Conservation (phyloP, 2,113 vertebrate species). For the Protomyctophum bolini region DNA sequence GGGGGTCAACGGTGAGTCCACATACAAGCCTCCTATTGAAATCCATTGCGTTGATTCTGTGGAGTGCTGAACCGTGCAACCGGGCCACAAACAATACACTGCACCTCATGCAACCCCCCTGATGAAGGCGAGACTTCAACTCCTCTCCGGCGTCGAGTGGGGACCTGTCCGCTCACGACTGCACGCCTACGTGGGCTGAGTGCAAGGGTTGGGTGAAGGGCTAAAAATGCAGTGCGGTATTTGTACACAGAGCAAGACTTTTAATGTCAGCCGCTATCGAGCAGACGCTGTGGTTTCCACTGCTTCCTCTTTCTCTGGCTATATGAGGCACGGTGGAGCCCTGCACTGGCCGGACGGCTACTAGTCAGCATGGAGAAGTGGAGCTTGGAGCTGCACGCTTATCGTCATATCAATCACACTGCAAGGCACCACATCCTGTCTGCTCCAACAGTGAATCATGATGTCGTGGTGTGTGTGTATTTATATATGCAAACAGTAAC, state of each 20-base stretch:
- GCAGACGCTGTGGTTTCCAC: constrained; percentile 35
- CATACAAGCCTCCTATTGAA: constrained; percentile 30
- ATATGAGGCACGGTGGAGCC: constrained; percentile 9
- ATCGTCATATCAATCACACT: constrained; percentile 19
- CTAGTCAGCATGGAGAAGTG: neutral
- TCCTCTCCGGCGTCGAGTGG: constrained; percentile 19
- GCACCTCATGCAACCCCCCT: neutral
- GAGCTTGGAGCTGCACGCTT: constrained; percentile 2
- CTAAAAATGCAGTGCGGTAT: neutral
- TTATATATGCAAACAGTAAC: neutral
- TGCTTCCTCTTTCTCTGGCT: constrained; percentile 32
- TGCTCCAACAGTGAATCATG: constrained; percentile 17
- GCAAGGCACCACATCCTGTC: constrained; percentile 47
- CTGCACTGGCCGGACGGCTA: neutral
- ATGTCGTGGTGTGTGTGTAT: neutral
- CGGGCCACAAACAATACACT: constrained; percentile 22
- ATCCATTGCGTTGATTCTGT: constrained; percentile 17
- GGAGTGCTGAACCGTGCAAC: too few species aligned
- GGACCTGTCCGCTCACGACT: constrained; percentile 1
- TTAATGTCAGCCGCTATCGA: constrained; percentile 22
- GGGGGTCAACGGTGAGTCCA: constrained; percentile 51
- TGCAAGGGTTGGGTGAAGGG: neutral
- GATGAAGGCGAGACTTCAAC: constrained; percentile 10
- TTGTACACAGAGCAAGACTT: neutral
- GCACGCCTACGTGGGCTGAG: neutral